These are phyloP conservation scores for Heteromurus nitidus DNA, from an alignment of 2,888 invertebrate species.

Conservation along the genomic window DNA sequence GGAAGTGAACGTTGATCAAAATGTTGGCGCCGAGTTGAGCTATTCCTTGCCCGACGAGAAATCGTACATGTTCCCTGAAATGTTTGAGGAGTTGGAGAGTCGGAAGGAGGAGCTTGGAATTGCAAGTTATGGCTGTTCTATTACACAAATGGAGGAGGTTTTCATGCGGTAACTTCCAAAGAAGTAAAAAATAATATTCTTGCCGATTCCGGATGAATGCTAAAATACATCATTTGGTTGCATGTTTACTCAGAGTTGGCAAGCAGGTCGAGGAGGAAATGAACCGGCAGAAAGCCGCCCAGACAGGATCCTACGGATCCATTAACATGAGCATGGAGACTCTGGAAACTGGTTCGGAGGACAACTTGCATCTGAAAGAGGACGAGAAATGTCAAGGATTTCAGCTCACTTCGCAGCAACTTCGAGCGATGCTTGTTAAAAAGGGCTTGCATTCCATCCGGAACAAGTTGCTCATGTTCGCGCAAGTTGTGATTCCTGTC, in stretches of 20 bases:
- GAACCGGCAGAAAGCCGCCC: conserved; percentile 13
- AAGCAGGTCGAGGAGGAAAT: conserved; percentile 58
- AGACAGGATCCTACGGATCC: too few species aligned
- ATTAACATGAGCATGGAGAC: conserved; percentile 51
- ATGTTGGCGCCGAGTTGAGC: conserved; percentile 86
- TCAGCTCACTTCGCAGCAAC: too few species aligned
- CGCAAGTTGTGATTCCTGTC: conserved; percentile 82
- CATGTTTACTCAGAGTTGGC: conserved; percentile 69
- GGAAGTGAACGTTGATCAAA: conserved; percentile 81
- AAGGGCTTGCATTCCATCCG: conserved; percentile 81
- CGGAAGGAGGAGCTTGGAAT: conserved; percentile 80
- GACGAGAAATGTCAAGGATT: conserved; percentile 74
- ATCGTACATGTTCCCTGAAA: conserved; percentile 80
- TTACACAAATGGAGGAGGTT: conserved; percentile 93
- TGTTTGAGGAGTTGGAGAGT: conserved; percentile 83
- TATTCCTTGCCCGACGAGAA: conserved; percentile 82
- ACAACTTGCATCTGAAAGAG: conserved; percentile 53
- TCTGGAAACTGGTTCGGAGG: conserved; percentile 44
- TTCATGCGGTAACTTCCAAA: conserved; percentile 90
- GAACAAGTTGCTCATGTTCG: conserved; percentile 80
- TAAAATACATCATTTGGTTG: too few species aligned
- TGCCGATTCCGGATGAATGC: too few species aligned
- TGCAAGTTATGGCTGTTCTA: conserved; percentile 87
- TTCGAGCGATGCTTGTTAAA: conserved; percentile 82
- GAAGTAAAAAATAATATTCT: too few species aligned